Base-by-base conservation (phyloP, 2,113 vertebrate genomes). In the Prietella phreatophila region DNA sequence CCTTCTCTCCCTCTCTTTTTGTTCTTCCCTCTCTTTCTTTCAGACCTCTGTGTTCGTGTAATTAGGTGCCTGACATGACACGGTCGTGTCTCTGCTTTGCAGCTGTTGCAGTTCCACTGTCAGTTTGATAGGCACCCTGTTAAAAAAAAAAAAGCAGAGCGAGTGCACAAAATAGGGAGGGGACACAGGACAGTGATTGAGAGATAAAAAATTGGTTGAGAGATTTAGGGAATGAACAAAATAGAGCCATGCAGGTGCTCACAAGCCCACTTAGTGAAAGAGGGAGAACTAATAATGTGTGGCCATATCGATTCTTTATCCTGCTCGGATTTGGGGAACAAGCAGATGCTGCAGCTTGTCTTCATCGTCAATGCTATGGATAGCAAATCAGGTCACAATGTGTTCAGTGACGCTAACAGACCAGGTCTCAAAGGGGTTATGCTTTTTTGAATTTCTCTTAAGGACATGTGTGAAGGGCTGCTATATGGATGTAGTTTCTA, bases 61-160 rank as follows among this genome's bases (percentile, higher is more conserved):
- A 89, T 94, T 90, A 83, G 81, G 87, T 65, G 61, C 71, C 50
- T 84, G 82, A 69, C 78, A 56, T 76, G 84, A 91, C 86, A 82
- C 85, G 85, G 76, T 89, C 25, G 71, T 85, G 33, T 86, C 27
- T 78, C 85, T 58, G 82, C 67, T 92, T 92, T 92, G 90, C 93
- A 94, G 93, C 93, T 94, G 94, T 91, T 91, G 89, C 88, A 88
- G 84, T 89, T 90, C 85, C 85, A 91, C 92, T 91, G 91, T 93
- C 90, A 86, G 87, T 89, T 85, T 89, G 87, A 79, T 86, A 69
- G 88, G 79, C 86, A 91, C 89, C 89, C 90, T 15, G 2, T 15
- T 61, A 65, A 90, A 76, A 88, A 63, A 27, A 55, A 79, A 61
- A 67, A 61, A 55, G n/a, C 7, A 33, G 22, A 84, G 39, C 58